A percentile compares a stretch with the other conserved stretches of the same genome.
These are phyloP conservation scores for Peromyscus attwateri DNA, from an alignment of 2,797 vertebrate species.

Conservation along the genomic window DNA sequence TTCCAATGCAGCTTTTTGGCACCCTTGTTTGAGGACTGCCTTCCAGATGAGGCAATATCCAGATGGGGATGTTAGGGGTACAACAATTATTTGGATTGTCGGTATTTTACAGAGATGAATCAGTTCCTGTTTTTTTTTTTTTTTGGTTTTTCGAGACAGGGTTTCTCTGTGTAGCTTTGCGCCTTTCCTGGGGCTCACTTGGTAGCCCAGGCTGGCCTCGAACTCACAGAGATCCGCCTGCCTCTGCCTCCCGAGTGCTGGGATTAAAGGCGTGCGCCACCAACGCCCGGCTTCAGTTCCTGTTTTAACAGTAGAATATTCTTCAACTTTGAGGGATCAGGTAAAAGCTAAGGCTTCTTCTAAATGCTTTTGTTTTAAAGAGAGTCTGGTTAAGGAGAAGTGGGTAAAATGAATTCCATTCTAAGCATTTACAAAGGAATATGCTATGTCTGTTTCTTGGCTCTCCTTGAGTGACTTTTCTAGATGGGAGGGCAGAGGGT, in stretches of 20 bases:
- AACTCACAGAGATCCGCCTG: no score
- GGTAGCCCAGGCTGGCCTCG: no score
- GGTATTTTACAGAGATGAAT: constrained; percentile 44
- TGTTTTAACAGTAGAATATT: constrained; percentile 53
- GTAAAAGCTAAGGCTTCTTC: constrained; percentile 50
- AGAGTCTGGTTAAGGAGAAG: constrained; percentile 27
- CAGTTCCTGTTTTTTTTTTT: constrained; percentile 55
- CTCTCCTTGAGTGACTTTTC: constrained; percentile 14
- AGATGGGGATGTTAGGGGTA: constrained; percentile 16
- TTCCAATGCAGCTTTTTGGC: constrained; percentile 42
- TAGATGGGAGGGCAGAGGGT: neutral
- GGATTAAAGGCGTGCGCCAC: no score
- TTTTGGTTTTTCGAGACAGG: no score
- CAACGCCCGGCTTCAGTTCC: no score
- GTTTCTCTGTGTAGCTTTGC: no score
- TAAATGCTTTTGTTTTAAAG: constrained; percentile 62
- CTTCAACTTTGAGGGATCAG: constrained; percentile 48
- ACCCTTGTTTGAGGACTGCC: neutral
- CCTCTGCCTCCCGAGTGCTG: no score
- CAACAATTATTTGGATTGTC: constrained; percentile 40
- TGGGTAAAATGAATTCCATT: constrained; percentile 22
- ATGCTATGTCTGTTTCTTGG: neutral
- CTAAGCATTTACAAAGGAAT: constrained; percentile 15
- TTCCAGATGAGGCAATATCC: neutral
- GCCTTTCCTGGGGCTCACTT: no score